Conservation (phyloP, 1,140 invertebrate species). For the Chironomus tepperi region DNA sequence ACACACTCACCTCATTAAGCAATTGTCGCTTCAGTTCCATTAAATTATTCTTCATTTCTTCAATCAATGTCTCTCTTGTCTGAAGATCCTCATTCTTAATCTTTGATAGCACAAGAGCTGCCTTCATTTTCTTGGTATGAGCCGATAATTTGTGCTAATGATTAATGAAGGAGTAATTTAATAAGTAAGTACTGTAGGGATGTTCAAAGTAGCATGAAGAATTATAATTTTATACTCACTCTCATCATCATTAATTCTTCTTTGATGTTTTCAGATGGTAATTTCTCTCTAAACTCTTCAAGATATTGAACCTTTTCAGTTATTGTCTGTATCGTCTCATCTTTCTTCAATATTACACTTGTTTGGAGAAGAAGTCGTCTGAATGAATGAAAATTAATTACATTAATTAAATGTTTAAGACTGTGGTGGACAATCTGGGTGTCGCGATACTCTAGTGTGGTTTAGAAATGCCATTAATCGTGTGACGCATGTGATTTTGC, state of each 20-base stretch:
- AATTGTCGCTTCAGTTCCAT: constrained; percentile 34
- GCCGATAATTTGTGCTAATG: constrained; percentile 31
- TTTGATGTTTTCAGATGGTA: constrained; percentile 37
- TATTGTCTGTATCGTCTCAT: constrained; percentile 34
- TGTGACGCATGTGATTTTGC: too few relatives aligned
- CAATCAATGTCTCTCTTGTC: constrained; percentile 31
- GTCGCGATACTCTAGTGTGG: too few relatives aligned
- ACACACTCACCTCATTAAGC: constrained; percentile 28
- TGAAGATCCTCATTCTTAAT: constrained; percentile 33
- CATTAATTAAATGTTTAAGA: background rate
- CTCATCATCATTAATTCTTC: constrained; percentile 36
- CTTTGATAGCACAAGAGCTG: constrained; percentile 34
- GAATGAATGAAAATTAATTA: constrained; percentile 25
- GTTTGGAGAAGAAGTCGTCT: constrained; percentile 36
- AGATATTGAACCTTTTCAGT: constrained; percentile 34
- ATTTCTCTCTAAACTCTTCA: constrained; percentile 37
- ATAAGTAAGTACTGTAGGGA: background rate
- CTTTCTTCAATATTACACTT: constrained; percentile 27
- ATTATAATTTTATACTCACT: constrained; percentile 25
- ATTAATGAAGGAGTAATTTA: background rate
- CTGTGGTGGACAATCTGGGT: too few relatives aligned
- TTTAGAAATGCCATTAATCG: too few relatives aligned
- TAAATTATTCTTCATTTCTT: constrained; percentile 32
- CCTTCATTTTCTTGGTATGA: constrained; percentile 37
- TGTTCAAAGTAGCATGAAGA: constrained; percentile 18